These are phyloP conservation scores for Paratrypauchen microcephalus DNA, from an alignment of 2,797 vertebrate genomes.

Conservation along the genomic window DNA sequence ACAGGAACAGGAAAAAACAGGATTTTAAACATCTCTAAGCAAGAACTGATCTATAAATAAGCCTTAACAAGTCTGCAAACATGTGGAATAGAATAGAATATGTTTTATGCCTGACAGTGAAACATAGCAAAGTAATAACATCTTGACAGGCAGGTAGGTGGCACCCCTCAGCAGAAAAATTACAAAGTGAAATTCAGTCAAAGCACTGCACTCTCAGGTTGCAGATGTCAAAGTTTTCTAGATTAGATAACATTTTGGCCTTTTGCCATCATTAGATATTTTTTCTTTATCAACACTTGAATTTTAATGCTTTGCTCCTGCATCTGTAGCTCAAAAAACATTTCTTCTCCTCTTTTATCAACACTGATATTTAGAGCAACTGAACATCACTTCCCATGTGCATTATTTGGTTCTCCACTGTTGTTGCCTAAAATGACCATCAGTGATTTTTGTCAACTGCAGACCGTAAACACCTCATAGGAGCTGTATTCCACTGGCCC, in stretches of 20 bases:
- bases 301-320: too few species aligned
- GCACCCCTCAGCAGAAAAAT: too few species aligned
- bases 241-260: too few species aligned
- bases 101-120: background rate
- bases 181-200: too few species aligned
- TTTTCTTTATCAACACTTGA: too few species aligned
- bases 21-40: constrained; percentile 20
- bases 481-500: background rate
- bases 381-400: too few species aligned
- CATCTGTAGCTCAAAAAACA: too few species aligned
- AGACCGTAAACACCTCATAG: background rate
- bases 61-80: constrained; percentile 26
- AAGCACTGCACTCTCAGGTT: too few species aligned
- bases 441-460: background rate
- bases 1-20: constrained; percentile 19
- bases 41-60: constrained; percentile 18
- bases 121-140: background rate
- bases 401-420: background rate
- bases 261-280: too few species aligned
- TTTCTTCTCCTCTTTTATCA: background rate
- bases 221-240: too few species aligned
- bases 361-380: background rate
- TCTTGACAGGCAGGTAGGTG: too few species aligned
- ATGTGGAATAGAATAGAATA: constrained; percentile 13
- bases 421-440: background rate